A percentile compares a stretch with the other conserved stretches of the same genome.
Conservation (phyloP, 1,140 invertebrate species). For the Delia radicum region DNA sequence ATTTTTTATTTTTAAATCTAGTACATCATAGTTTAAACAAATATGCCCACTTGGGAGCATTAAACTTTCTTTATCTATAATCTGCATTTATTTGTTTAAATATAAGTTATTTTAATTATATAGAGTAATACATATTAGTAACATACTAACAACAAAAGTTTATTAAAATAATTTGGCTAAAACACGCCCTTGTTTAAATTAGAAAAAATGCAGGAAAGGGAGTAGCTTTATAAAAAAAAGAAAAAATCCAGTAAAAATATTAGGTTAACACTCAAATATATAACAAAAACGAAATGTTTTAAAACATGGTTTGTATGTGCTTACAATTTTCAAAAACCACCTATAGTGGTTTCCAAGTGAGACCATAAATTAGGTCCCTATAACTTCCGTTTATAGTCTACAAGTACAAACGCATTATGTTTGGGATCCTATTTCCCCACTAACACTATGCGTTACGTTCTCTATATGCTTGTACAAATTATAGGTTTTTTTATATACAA, state of each 20-base stretch:
- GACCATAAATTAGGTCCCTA: neutral
- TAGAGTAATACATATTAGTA: too few species aligned
- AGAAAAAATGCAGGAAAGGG: neutral
- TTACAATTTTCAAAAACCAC: neutral
- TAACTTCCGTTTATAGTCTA: neutral
- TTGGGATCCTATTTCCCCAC: neutral
- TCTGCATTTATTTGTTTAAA: neutral
- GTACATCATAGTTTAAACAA: too few species aligned
- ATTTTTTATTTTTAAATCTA: too few species aligned
- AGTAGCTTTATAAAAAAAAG: neutral
- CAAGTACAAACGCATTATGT: neutral
- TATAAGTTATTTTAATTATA: too few species aligned
- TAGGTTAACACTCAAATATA: neutral
- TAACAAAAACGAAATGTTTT: neutral
- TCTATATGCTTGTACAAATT: neutral
- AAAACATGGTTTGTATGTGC: neutral
- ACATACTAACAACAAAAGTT: too few species aligned
- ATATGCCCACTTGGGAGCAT: neutral
- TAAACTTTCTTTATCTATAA: neutral
- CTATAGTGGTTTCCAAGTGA: neutral
- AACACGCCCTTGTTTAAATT: neutral
- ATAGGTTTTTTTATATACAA: neutral
- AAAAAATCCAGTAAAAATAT: neutral
- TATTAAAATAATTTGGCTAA: constrained; percentile 5
- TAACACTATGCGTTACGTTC: neutral